Evolutionary conservation across 2,888 invertebrate species (phyloP), one percentile per base, ranked within the genome.

Genomic region (Neoascia interrupta): DNA sequence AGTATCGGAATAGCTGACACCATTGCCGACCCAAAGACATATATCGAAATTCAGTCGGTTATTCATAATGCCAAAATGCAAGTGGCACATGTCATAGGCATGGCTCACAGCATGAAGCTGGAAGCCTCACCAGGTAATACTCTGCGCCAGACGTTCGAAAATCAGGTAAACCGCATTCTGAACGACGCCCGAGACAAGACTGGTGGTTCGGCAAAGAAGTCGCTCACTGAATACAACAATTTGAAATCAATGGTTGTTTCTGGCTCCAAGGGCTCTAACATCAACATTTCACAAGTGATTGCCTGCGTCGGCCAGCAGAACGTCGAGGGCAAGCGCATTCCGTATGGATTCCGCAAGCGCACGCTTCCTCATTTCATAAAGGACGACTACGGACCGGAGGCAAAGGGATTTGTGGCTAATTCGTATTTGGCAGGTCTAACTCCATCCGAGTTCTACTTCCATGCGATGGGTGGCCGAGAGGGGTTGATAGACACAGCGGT

Each of bases 171-270:
- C 91, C 93, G 97, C 87, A 98, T 99, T 87, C 90, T 99, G 83
- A 99, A 99, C 90, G 98, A 98, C 85, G 99, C 99, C 92, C 95
- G 98, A 92, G 98, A 99, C 91, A 97, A 98, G 90, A 99, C 98
- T 86, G 99, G 99, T 87, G 96, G 97, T 82, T 97, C 97, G 66
- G 98, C 98, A 66, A 98, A 98, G 90, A 97, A 97, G 89, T 98
- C 98, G 28, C 90, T 99, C 49, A 98, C 98, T 82, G 98, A 98
- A 86, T 97, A 97, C 90, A 99, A 99, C 88, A 99, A 98, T 89
- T 92, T 99, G 85, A 99, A 98, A 88, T 96, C 97, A 90, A 99
- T 99, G 99, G 98, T 99, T 86, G 97, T 98, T 6, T 95, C 98
- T 3, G 99, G 99, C 82, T 96, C 98, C 0, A 99, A 99, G 89